Percentiles rank a stretch among this genome's conserved stretches.
Evolutionary conservation across 1,140 invertebrate genomes (phyloP).

Genomic region (Diabrotica virgifera): DNA sequence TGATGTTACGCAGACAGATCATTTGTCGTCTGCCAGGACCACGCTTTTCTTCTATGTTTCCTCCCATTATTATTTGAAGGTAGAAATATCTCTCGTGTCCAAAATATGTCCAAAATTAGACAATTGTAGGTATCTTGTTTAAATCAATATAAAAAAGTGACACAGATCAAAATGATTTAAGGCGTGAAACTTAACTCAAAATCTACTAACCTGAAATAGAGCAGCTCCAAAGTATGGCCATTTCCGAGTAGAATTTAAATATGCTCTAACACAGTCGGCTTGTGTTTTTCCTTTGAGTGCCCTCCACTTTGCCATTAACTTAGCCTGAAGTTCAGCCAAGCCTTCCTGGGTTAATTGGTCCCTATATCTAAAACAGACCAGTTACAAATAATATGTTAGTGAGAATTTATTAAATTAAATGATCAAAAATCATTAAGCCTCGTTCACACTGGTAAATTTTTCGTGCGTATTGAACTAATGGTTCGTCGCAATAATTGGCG

Average conservation of each 20-base stretch:
- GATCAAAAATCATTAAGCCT: no score
- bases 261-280: constrained; percentile 89
- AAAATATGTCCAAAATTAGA: no score
- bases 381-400: no score
- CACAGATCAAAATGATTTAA: not conserved
- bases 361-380: constrained; percentile 67
- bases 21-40: no score
- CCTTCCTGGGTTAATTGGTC: constrained; percentile 76
- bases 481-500: no score
- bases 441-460: no score
- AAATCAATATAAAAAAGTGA: not conserved
- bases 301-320: constrained; percentile 84
- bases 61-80: no score
- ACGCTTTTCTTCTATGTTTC: no score
- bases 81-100: no score
- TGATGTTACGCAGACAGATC: no score
- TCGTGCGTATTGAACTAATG: no score
- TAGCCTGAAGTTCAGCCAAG: constrained; percentile 76
- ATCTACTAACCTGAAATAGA: constrained; percentile 75
- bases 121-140: not conserved
- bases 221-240: constrained; percentile 95
- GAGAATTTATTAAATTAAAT: no score
- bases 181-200: not conserved
- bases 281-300: constrained; percentile 79
- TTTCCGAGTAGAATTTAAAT: constrained; percentile 90